These are phyloP conservation scores for Bellardia bayeri DNA, from an alignment of 2,888 invertebrate genomes.

Conservation along the genomic window DNA sequence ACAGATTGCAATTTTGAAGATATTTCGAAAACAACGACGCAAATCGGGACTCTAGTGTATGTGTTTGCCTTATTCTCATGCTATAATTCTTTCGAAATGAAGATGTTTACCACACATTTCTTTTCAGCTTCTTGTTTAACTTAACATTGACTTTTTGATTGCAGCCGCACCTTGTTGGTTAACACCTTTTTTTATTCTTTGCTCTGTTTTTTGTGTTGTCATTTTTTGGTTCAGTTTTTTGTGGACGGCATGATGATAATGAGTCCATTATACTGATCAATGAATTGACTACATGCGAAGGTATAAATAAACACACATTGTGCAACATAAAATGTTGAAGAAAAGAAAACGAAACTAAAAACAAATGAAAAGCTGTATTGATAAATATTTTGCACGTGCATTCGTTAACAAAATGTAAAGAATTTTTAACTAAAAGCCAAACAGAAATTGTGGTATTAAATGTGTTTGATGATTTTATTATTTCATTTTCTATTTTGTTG, in stretches of 20 bases:
- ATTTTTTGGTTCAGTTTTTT: slow-evolving; percentile 13
- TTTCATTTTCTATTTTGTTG: slow-evolving; percentile 32
- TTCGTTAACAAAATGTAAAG: slow-evolving; percentile 47
- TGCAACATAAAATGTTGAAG: slow-evolving; percentile 46
- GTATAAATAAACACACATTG: slow-evolving; percentile 57
- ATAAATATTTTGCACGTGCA: slow-evolving; percentile 73
- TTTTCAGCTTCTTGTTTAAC: slow-evolving; percentile 56
- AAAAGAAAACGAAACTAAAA: slow-evolving; percentile 23
- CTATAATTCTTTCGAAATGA: slow-evolving; percentile 49
- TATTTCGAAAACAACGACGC: too few species aligned
- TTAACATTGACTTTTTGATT: slow-evolving; percentile 69
- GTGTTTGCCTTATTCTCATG: not conserved
- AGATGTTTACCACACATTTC: slow-evolving; percentile 59
- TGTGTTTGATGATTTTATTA: slow-evolving; percentile 58
- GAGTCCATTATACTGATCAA: slow-evolving; percentile 69
- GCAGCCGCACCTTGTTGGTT: slow-evolving; percentile 72
- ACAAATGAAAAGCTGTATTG: slow-evolving; percentile 58
- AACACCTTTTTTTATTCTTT: slow-evolving; percentile 67
- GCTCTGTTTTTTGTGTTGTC: slow-evolving; percentile 11
- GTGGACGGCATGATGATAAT: slow-evolving; percentile 52
- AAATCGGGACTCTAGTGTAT: too few species aligned
- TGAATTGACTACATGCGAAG: slow-evolving; percentile 28
- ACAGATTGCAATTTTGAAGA: too few species aligned
- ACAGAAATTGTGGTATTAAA: slow-evolving; percentile 41
- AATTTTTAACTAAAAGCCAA: slow-evolving; percentile 11